Conservation (phyloP, 2,888 invertebrate genomes). For the Fragum sueziense region DNA sequence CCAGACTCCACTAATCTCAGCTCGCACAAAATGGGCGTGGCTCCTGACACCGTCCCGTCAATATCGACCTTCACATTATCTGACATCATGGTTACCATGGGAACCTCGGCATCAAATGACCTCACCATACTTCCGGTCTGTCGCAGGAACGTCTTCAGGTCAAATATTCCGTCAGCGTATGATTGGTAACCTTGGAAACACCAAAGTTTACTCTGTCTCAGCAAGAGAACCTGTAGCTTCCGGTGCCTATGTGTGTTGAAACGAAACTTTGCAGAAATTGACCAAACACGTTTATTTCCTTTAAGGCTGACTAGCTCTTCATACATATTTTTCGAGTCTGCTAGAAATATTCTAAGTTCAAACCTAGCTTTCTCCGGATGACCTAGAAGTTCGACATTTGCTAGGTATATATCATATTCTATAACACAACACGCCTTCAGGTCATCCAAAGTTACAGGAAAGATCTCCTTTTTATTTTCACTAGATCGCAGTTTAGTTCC, state of each 20-base stretch:
- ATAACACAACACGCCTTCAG: slow-evolving; percentile 42
- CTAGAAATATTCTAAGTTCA: slow-evolving; percentile 26
- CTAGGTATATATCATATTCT: slow-evolving; percentile 35
- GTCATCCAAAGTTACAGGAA: slow-evolving; percentile 42
- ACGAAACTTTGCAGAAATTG: slow-evolving; percentile 29
- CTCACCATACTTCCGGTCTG: slow-evolving; percentile 23
- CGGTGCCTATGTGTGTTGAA: slow-evolving; percentile 32
- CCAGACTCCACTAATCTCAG: slow-evolving; percentile 20
- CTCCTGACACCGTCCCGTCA: slow-evolving; percentile 28
- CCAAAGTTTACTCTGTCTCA: slow-evolving; percentile 24
- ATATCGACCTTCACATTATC: slow-evolving; percentile 11
- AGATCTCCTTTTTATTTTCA: slow-evolving; percentile 31
- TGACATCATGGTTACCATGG: background rate
- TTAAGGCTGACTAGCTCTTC: slow-evolving; percentile 37
- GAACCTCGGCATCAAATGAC: slow-evolving; percentile 18
- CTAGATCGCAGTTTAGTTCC: slow-evolving; percentile 50
- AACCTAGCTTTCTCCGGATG: slow-evolving; percentile 12
- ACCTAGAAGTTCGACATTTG: slow-evolving; percentile 33
- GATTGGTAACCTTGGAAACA: slow-evolving; percentile 23
- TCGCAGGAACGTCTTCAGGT: slow-evolving; percentile 24
- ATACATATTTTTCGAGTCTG: background rate
- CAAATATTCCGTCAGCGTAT: slow-evolving; percentile 28
- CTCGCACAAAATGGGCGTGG: slow-evolving; percentile 32
- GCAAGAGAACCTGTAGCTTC: slow-evolving; percentile 23
- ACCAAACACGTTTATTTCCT: slow-evolving; percentile 40